Base-by-base conservation (phyloP, 2,888 invertebrate genomes). In the Prenolepis imparis region DNA sequence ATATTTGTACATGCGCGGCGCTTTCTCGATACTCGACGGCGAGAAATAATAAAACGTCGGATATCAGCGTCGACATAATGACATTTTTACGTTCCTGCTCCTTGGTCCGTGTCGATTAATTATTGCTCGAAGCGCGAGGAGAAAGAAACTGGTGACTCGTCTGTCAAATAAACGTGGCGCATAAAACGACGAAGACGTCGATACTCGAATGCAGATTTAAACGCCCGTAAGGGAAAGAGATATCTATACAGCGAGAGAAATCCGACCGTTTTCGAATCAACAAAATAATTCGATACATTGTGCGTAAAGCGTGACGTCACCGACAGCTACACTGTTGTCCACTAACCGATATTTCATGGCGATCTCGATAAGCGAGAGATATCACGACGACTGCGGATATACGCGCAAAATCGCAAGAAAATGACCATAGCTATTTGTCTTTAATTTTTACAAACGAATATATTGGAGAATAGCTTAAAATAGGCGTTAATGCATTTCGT, bases 241-340 rank as follows among this genome's bases (percentile, higher is more conserved):
- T 4, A 15, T 32, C 39, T 39, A n/a, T 12, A 28, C 15, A 32
- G 36, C 6, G 21, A 15, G 21, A 24, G 18, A 18, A 44, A 28
- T 28, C 18, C 39, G n/a, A 39, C 12, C 64, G 83, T 84, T n/a
- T n/a, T 88, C 82, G 87, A 86, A 86, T 89, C 89, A 83, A 87
- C 84, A 83, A 81, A 89, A 88, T 86, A 89, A 89, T 83, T 80
- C 84, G 48, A 61, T 44, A 72, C 77, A 72, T 85, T 68, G 88
- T 77, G 67, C 75, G 18, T 68, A 44, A 48, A 41, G 78, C 48
- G 18, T 72, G 72, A 70, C 78, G 72, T 72, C 78, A 80, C 24
- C 12, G 72, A 80, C 78, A 80, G 48, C 44, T 72, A 72, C 59
- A 44, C 8, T 41, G 52, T 55, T 18, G 55, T 55, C 24, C 72